Percentiles rank a stretch among this genome's conserved stretches.
These are phyloP conservation scores for Ochotona princeps DNA, from an alignment of 2,113 vertebrate genomes.

Conservation along the genomic window DNA sequence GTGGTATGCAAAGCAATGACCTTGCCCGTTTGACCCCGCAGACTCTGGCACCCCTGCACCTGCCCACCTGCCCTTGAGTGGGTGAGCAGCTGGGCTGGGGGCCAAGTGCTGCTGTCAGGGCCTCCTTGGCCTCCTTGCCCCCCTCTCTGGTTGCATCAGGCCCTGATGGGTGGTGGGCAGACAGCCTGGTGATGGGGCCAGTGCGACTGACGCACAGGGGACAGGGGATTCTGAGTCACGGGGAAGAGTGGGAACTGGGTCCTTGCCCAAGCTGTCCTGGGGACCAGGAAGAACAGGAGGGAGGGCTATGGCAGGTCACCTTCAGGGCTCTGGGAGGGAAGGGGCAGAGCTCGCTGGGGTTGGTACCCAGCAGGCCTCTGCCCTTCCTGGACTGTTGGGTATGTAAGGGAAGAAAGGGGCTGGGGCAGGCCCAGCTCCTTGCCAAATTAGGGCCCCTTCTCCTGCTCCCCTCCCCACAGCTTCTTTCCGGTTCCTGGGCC, in stretches of 20 bases:
- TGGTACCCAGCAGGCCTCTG: neutral
- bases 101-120: constrained; percentile 70
- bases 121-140: constrained; percentile 36
- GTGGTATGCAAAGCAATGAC: neutral
- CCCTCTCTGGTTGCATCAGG: constrained; percentile 11
- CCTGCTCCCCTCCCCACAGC: neutral
- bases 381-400: neutral
- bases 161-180: constrained; percentile 33
- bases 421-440: no score
- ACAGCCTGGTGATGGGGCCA: constrained; percentile 49
- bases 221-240: constrained; percentile 37
- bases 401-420: neutral
- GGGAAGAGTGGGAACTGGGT: neutral
- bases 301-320: constrained; percentile 17
- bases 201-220: constrained; percentile 63
- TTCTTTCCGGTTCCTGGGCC: no score
- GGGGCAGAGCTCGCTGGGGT: neutral
- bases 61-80: neutral
- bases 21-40: neutral
- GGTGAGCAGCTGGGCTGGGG: neutral
- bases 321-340: constrained; percentile 22
- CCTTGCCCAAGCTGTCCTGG: neutral
- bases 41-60: neutral
- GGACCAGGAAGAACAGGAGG: neutral
- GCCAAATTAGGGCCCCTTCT: neutral